A percentile compares a stretch with the other conserved stretches of the same genome.
Evolutionary conservation across 2,888 invertebrate species (phyloP).

Genomic region (Linnaemya tessellans): DNA sequence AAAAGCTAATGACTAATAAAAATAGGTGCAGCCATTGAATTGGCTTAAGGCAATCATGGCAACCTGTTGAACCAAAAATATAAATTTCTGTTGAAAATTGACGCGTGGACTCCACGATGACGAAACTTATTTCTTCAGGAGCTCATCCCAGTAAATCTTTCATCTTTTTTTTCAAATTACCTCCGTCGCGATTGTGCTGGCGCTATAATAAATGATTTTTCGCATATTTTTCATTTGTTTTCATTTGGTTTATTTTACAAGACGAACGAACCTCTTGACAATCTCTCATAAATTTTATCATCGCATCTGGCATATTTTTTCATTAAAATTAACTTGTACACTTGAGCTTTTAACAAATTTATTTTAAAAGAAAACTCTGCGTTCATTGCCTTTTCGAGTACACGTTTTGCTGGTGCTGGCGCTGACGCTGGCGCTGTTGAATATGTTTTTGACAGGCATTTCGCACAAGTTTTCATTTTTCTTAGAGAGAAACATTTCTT

Average conservation of each 20-base stretch:
- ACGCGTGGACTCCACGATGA: too few relatives aligned
- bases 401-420: neutral
- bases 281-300: neutral
- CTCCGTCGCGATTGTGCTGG: too few relatives aligned
- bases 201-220: neutral
- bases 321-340: neutral
- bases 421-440: neutral
- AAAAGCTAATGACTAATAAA: too few relatives aligned
- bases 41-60: too few relatives aligned
- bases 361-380: neutral
- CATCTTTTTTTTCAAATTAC: too few relatives aligned
- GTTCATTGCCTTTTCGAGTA: neutral
- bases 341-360: neutral
- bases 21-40: too few relatives aligned
- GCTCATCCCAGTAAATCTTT: too few relatives aligned
- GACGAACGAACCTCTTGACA: neutral
- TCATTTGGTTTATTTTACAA: too few relatives aligned
- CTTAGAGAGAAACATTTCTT: neutral
- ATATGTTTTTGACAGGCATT: constrained; percentile 23
- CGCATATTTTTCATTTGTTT: neutral
- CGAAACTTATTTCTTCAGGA: too few relatives aligned
- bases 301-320: neutral
- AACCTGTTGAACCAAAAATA: too few relatives aligned
- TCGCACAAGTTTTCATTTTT: constrained; percentile 31
- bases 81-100: too few relatives aligned